Evolutionary conservation across 2,888 invertebrate genomes (phyloP).

Genomic region (Lepas anatifera): DNA sequence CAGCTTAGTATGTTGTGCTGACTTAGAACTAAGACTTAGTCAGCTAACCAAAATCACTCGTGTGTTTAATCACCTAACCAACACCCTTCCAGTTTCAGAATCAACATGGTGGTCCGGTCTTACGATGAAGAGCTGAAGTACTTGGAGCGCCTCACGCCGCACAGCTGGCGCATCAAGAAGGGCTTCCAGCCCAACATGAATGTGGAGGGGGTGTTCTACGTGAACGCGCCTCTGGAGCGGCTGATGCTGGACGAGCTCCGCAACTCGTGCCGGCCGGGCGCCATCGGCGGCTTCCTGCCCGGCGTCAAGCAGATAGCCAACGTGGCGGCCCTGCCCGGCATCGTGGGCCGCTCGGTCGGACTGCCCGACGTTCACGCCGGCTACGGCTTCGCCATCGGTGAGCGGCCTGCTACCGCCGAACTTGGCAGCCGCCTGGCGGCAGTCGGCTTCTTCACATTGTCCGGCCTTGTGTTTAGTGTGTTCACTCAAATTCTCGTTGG

Average conservation of each 20-base stretch:
- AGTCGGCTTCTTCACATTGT: no score
- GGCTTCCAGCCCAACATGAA: slow-evolving; percentile 99
- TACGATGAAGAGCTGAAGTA: slow-evolving; percentile 90
- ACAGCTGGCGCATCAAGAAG: slow-evolving; percentile 89
- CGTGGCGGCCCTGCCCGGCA: slow-evolving; percentile 91
- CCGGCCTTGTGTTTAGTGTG: no score
- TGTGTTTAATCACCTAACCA: no score
- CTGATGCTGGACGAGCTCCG: slow-evolving; percentile 94
- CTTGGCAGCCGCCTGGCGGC: no score
- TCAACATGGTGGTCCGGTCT: slow-evolving; percentile 66
- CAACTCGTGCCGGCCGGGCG: slow-evolving; percentile 77
- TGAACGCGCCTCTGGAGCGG: slow-evolving; percentile 77
- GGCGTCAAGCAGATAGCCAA: slow-evolving; percentile 99
- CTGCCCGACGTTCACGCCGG: slow-evolving; percentile 96
- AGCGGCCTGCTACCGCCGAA: slow-evolving; percentile 22
- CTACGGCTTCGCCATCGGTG: slow-evolving; percentile 97
- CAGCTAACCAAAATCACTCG: no score
- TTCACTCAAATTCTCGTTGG: no score
- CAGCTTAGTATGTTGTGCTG: no score
- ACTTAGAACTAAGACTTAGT: no score
- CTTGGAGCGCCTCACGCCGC: slow-evolving; percentile 71
- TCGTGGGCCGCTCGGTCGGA: slow-evolving; percentile 59
- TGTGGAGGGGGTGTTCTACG: slow-evolving; percentile 80
- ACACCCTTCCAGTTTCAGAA: neutral
- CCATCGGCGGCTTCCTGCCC: slow-evolving; percentile 91